Base-by-base conservation (phyloP, 2,113 vertebrate species). In the Telmatochromis sp. region DNA sequence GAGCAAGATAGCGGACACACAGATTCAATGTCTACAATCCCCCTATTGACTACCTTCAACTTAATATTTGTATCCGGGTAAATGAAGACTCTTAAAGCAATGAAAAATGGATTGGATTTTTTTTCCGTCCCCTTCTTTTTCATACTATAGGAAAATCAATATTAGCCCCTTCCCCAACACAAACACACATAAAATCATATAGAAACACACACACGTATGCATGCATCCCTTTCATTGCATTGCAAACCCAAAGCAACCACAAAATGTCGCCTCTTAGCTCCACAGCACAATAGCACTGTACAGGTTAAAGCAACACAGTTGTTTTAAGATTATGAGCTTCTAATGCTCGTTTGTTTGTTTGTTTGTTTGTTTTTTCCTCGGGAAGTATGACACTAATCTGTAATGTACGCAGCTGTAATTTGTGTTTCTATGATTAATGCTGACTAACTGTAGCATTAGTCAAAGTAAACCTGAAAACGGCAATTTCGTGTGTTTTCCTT, bases 61-160 rank as follows among this genome's bases (percentile, higher is more conserved):
- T 92, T 95, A 90, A 95, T 94, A 96, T 96, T 96, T 95, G 92
- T 94, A 94, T 97, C 92, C 73, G 88, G 92, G 93, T 94, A 93
- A 96, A 96, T 88, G 85, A 95, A 94, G 91, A 94, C 92, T 95
- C 93, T 93, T 93, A 92, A 92, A 95, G 87, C 90, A 95, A 95
- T 95, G 89, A 94, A 93, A 93, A 94, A 92, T 54, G 33, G 87
- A 94, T 89, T 92, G 81, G 85, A 89, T 94, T 93, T 93, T 94
- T 90, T 92, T 75, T 79, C 85, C 0, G 83, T 51, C 53, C 75
- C 33, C 90, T 90, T 82, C 84, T 94, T 95, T 94, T 84, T 90
- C 83, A 90, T 93, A 86, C 89, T 88, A 87, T 90, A 90, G 86
- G 82, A 88, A 93, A 96, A 96, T 95, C 95, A 95, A 95, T 95